Percentiles rank a stretch among this genome's conserved stretches.
Conservation (phyloP, 2,888 invertebrate species). For the Diogma glabrata region DNA sequence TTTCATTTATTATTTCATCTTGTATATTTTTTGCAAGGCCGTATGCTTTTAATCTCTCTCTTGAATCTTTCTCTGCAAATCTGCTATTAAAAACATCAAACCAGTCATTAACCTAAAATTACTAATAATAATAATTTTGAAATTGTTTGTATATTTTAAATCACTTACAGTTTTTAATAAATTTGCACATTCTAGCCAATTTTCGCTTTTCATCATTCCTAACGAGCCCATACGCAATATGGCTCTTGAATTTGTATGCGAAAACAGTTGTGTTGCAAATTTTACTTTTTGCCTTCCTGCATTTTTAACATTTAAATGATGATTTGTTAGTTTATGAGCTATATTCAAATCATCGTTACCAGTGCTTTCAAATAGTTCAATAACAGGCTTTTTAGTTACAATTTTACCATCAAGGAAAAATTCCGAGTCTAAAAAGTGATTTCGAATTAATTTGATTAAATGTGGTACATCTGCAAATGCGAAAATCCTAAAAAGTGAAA, state of each 20-base stretch:
- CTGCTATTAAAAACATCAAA: constrained; percentile 21
- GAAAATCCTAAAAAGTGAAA: too few relatives aligned
- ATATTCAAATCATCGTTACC: not conserved
- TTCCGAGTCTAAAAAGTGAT: constrained; percentile 9
- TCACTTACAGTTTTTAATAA: constrained; percentile 20
- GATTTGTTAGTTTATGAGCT: constrained; percentile 7
- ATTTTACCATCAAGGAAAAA: not conserved
- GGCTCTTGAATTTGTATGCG: constrained; percentile 19
- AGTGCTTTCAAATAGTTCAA: not conserved
- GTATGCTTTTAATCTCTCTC: constrained; percentile 18
- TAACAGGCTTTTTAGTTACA: not conserved
- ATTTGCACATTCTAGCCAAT: constrained; percentile 18
- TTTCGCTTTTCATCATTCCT: constrained; percentile 13
- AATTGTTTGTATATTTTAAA: not conserved
- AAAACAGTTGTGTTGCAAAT: constrained; percentile 21
- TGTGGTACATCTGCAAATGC: too few relatives aligned
- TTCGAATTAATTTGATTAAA: too few relatives aligned
- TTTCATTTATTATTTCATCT: constrained; percentile 18
- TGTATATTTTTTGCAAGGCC: constrained; percentile 18
- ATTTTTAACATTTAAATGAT: not conserved
- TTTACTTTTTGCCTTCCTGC: constrained; percentile 14
- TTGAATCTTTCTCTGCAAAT: constrained; percentile 16
- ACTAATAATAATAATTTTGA: not conserved
- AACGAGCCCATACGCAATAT: constrained; percentile 17
- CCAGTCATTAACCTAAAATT: constrained; percentile 19